Base-by-base conservation (phyloP, 2,797 vertebrate species). In the Pantherophis vulpinus region DNA sequence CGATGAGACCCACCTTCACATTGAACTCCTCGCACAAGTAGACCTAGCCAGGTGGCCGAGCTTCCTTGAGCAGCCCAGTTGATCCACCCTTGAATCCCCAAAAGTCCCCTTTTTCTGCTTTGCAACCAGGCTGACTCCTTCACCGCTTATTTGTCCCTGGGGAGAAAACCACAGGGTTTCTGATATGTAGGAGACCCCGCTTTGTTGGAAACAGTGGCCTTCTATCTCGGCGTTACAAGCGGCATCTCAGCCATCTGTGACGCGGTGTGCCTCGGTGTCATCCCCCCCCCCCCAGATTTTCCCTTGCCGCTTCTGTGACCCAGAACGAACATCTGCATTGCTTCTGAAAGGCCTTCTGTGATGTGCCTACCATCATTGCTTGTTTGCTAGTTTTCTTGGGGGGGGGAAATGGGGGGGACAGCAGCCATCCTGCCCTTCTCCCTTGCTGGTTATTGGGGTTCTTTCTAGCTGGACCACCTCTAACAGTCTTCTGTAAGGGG, bases 401-500 rank as follows among this genome's bases (percentile, higher is more conserved):
- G 95, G 91, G 18, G 59, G 20, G n/a, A n/a, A 42, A 42, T 42
- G 59, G 2, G 11, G 96, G 88, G 94, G 90, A n/a, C 83, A 94
- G 97, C 95, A 95, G 58, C 86, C 42, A 56, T 54, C 93, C 93
- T 90, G 59, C 25, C 96, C 96, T 97, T 95, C 95, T 96, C 95
- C 83, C 96, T 95, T 94, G 93, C 97, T 97, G 98, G 97, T 97
- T 98, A 97, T 97, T 97, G 1, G 97, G 97, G 98, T 97, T 97
- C 98, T 98, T 97, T 97, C 97, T 98, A 98, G 97, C 94, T 93
- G 95, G 88, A 91, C 79, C 23, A 14, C n/a, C 6, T 91, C 2
- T 9, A 91, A 88, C 88, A 89, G 51, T 91, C 92, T 11, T 25
- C 74, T 94, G 87, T 92, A 54, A 54, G 13, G 95, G 91, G 88